Conservation (phyloP, 2,113 vertebrate genomes). For the Hippocampus zosterae region DNA sequence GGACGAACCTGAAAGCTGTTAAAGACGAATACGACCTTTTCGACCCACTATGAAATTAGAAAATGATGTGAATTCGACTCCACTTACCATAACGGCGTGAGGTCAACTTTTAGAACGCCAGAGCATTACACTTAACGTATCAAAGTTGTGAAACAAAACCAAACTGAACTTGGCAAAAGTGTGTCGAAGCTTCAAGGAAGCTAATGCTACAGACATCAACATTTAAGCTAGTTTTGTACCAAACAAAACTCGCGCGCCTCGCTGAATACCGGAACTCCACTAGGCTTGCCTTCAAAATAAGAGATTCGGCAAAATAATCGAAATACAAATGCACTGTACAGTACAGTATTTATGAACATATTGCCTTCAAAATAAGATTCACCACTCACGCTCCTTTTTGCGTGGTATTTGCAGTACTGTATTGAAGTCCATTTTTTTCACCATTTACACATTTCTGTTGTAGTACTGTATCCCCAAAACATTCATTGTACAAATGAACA, state of each 20-base stretch:
- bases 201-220: no score
- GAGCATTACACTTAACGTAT: not conserved
- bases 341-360: no score
- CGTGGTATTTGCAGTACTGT: no score
- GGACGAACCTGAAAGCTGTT: not conserved
- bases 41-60: not conserved
- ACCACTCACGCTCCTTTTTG: no score
- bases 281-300: not conserved
- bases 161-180: not conserved
- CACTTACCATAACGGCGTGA: slow-evolving; percentile 25
- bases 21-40: not conserved
- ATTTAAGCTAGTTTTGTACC: slow-evolving; percentile 4
- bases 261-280: not conserved
- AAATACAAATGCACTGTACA: no score
- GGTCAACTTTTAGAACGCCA: not conserved
- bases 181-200: not conserved
- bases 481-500: not conserved
- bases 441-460: not conserved
- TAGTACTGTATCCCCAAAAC: not conserved
- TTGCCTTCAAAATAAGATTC: no score
- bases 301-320: no score
- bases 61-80: not conserved
- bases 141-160: not conserved
- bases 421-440: no score
- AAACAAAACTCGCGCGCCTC: slow-evolving; percentile 53